Base-by-base conservation (phyloP, 2,797 vertebrate species). In the Catamblyrhynchus diadema region DNA sequence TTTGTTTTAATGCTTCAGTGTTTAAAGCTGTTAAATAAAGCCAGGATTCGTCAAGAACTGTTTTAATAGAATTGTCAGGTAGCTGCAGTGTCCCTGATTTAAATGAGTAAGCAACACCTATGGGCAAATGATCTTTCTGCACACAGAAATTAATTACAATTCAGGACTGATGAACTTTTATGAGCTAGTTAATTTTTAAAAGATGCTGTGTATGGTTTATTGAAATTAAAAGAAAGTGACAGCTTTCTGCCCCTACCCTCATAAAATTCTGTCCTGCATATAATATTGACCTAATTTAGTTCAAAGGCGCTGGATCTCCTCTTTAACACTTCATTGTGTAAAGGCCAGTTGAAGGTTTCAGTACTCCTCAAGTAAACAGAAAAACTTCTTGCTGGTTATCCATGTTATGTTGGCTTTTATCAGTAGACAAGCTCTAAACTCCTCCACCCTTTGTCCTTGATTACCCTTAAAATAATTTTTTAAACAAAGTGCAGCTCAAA, bases 121-220 rank as follows among this genome's bases (percentile, higher is more conserved):
- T 96, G 79, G 94, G 95, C 96, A 97, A 95, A 96, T 90, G 91
- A 95, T 96, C 94, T 96, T 90, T 90, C 91, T 73, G 91, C 94
- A 67, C 54, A 66, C 70, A 88, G 93, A 94, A 96, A 96, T 97
- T 96, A 96, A 97, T 97, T 97, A 92, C 86, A 95, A 95, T 94
- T 95, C 93, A 96, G 79, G 74, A 97, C 88, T 96, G 96, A 96
- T 96, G 95, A 96, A 95, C 96, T 95, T 97, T 97, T 96, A 97
- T 94, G 96, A 97, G 94, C 94, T 96, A 96, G 93, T 96, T 96
- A 96, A 95, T 97, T 97, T 96, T 95, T 96, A 92, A 95, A 97
- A 96, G 94, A 94, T 96, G 95, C 95, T 93, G 85, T 89, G 94
- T 93, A 35, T 96, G 93, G 96, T 96, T 97, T 96, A 96, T 97